Conservation (phyloP, 2,797 vertebrate genomes). For the Xenentodon cancila region DNA sequence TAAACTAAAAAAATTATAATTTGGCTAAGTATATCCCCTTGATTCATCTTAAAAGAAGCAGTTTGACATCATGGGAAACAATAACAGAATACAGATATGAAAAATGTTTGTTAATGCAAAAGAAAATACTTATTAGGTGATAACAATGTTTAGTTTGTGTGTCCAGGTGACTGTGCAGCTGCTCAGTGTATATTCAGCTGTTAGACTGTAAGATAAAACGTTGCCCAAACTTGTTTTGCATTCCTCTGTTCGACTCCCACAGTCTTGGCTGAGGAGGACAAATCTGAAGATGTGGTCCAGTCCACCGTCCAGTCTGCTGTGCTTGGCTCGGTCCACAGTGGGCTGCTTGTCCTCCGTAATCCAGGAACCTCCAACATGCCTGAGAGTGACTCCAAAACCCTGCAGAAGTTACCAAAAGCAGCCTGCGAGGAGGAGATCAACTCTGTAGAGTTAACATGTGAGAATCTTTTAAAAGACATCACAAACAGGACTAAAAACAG, state of each 20-base stretch:
- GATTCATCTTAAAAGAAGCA: neutral
- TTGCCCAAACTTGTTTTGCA: constrained; percentile 58
- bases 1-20: neutral
- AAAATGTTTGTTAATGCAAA: neutral
- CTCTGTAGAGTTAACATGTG: neutral
- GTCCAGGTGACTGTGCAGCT: constrained; percentile 12
- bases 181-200: constrained; percentile 62
- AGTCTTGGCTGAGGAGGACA: constrained; percentile 35
- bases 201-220: constrained; percentile 32
- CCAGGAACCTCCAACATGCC: constrained; percentile 52
- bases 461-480: neutral
- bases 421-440: neutral
- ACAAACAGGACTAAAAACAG: too few relatives aligned
- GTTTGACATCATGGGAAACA: neutral
- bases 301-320: constrained; percentile 15
- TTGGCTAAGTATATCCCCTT: neutral
- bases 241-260: constrained; percentile 55
- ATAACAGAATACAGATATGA: too few relatives aligned
- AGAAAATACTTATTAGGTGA: neutral
- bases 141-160: neutral
- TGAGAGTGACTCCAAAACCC: constrained; percentile 14
- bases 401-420: neutral
- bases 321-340: constrained; percentile 33
- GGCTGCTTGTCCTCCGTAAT: constrained; percentile 73
- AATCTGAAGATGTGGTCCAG: constrained; percentile 16